phyloP scores from a whole-genome alignment of 2,113 vertebrate genomes.

The Trichomycterus rosablanca region DNA sequence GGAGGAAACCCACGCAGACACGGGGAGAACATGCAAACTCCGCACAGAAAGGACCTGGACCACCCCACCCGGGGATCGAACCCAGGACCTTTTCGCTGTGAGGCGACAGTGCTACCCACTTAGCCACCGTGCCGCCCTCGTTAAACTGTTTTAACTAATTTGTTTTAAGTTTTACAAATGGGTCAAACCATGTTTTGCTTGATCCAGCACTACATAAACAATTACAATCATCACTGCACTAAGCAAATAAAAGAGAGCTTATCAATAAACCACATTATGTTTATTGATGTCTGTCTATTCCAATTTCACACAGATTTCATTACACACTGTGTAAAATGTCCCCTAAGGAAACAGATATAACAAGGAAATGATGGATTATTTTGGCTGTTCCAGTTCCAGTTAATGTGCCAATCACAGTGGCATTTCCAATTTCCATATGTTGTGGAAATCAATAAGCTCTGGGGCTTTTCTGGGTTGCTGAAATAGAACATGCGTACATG shows the following conservation, averaged over 20 bases:
- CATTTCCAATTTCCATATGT: conserved; percentile 22
- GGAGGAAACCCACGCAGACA: too few relatives aligned
- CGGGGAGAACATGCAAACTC: too few relatives aligned
- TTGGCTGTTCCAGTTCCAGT: conserved; percentile 34
- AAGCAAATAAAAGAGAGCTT: conserved; percentile 33
- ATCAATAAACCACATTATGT: conserved; percentile 48
- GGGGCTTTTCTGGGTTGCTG: conserved; percentile 6
- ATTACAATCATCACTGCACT: not conserved
- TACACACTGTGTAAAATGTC: conserved; percentile 23
- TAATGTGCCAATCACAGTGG: conserved; percentile 28
- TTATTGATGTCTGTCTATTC: conserved; percentile 49
- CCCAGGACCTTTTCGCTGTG: too few relatives aligned
- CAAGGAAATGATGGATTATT: conserved; percentile 43
- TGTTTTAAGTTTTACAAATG: too few relatives aligned
- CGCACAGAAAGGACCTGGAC: too few relatives aligned
- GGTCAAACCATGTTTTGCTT: too few relatives aligned
- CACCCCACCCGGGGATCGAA: too few relatives aligned
- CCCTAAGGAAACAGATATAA: conserved; percentile 39
- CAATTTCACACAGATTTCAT: conserved; percentile 46
- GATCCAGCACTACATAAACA: conserved; percentile 25
- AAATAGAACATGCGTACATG: conserved; percentile 31
- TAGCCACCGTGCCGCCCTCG: too few relatives aligned
- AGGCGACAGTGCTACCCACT: too few relatives aligned
- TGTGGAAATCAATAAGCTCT: conserved; percentile 36
- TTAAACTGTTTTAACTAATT: too few relatives aligned